phyloP scores from a whole-genome alignment of 2,113 vertebrate genomes.

The Isichthys henryi region DNA sequence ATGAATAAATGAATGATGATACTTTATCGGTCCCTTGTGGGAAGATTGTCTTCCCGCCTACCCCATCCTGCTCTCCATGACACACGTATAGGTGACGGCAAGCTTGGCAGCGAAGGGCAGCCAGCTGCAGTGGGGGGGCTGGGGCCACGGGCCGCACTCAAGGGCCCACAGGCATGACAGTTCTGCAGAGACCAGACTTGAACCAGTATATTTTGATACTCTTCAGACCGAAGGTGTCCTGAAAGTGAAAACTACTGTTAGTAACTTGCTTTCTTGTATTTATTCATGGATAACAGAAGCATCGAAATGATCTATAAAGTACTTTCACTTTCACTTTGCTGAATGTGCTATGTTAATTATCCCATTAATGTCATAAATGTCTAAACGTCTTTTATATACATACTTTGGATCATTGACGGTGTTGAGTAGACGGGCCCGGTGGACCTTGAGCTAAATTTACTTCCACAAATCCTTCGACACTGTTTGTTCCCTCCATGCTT shows the following conservation, averaged over 20 bases:
- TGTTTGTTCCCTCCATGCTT: background rate
- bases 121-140: too few relatives aligned
- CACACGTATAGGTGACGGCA: background rate
- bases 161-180: background rate
- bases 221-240: background rate
- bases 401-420: background rate
- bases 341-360: background rate
- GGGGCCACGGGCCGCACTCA: background rate
- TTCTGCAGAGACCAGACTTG: background rate
- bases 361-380: background rate
- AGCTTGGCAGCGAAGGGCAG: background rate
- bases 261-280: too few relatives aligned
- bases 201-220: background rate
- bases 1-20: background rate
- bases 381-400: background rate
- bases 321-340: background rate
- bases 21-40: background rate
- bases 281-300: too few relatives aligned
- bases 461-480: background rate
- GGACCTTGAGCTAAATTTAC: background rate
- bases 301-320: background rate
- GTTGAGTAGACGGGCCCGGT: background rate
- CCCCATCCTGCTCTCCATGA: background rate
- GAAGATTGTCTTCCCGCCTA: background rate
- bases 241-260: background rate